A percentile compares a stretch with the other conserved stretches of the same genome.
phyloP scores from a whole-genome alignment of 2,797 vertebrate species.

The Oreochromis mossambicus region DNA sequence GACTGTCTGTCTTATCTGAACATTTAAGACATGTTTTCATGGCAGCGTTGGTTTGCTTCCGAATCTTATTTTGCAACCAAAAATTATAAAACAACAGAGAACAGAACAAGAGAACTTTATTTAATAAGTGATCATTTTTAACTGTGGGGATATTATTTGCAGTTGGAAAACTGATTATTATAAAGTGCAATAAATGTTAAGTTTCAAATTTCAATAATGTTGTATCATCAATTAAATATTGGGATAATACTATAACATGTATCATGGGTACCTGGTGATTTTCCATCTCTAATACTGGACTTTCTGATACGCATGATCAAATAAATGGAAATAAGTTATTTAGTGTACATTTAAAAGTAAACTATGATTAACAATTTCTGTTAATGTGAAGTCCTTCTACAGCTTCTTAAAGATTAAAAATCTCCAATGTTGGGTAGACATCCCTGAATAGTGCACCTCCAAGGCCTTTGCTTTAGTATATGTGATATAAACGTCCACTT shows the following conservation, averaged over 20 bases:
- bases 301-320: neutral
- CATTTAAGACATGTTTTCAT: neutral
- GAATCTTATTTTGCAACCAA: neutral
- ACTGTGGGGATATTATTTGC: neutral
- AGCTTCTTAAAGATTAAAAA: constrained; percentile 9
- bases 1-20: neutral
- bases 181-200: neutral
- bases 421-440: neutral
- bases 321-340: neutral
- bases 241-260: neutral
- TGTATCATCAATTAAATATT: neutral
- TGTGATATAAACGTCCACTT: constrained; percentile 49
- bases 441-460: constrained; percentile 27
- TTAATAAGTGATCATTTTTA: neutral
- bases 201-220: neutral
- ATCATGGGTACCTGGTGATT: neutral
- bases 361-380: neutral
- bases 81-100: neutral
- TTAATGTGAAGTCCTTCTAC: neutral
- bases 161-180: neutral
- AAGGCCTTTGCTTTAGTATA: constrained; percentile 34
- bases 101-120: neutral
- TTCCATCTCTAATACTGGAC: neutral
- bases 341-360: neutral
- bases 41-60: neutral